Conservation (phyloP, 35 echinoderm and acorn worm species). For the Lytechinus variegatus region DNA sequence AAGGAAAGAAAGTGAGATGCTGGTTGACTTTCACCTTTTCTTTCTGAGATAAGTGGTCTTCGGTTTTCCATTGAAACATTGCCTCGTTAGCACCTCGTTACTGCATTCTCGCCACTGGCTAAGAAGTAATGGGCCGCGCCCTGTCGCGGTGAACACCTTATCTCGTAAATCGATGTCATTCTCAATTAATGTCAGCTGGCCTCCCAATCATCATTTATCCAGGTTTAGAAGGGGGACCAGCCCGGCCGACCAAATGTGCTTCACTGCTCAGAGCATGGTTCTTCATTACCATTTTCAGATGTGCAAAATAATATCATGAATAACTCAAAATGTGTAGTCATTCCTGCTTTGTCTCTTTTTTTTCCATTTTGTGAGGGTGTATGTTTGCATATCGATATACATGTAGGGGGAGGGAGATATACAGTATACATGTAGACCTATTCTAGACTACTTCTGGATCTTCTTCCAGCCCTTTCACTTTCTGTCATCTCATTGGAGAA, state of each 20-base stretch:
- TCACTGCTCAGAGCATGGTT: neutral
- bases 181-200: neutral
- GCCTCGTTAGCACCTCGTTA: slow-evolving; percentile 7
- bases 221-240: neutral
- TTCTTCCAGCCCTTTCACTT: too few species aligned
- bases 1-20: neutral
- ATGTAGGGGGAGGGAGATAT: too few species aligned
- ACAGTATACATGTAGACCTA: too few species aligned
- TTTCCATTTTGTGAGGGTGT: too few species aligned
- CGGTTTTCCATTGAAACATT: neutral
- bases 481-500: too few species aligned
- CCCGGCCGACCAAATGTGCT: neutral
- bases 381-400: too few species aligned
- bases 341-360: too few species aligned
- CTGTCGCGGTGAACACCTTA: neutral
- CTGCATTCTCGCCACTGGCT: neutral
- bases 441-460: too few species aligned
- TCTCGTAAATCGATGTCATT: slow-evolving; percentile 1
- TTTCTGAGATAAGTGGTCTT: neutral
- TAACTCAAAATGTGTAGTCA: too few species aligned
- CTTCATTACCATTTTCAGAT: neutral
- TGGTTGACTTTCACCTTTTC: neutral
- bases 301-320: too few species aligned
- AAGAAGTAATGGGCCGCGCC: neutral
- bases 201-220: neutral